Evolutionary conservation across 2,797 vertebrate species (phyloP).

Genomic region (Sebastes matsubarae): DNA sequence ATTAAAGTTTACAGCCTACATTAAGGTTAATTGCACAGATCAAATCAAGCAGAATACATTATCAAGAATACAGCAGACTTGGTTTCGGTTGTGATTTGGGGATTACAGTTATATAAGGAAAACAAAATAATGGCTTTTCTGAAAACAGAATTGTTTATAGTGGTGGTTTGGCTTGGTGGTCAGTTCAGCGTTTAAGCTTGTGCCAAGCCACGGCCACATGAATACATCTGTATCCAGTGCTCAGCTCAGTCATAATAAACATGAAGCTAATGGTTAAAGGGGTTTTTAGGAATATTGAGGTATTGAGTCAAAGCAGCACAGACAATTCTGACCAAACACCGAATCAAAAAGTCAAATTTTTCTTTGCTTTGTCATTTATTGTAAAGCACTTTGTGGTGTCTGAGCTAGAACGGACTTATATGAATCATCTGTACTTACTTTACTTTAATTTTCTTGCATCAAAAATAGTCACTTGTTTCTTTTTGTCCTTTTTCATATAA

Average conservation of each 20-base stretch:
- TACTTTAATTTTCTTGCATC: background rate
- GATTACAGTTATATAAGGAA: background rate
- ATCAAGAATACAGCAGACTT: background rate
- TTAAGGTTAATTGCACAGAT: background rate
- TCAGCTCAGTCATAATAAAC: constrained; percentile 19
- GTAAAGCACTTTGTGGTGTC: background rate
- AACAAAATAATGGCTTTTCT: constrained; percentile 13
- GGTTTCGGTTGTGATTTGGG: background rate
- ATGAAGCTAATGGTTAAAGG: background rate
- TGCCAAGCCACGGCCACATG: constrained; percentile 15
- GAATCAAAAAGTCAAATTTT: background rate
- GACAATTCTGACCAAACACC: background rate
- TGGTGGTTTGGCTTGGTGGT: constrained; percentile 15
- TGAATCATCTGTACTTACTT: background rate
- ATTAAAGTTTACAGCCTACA: background rate
- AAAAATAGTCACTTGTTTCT: background rate
- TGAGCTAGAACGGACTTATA: background rate
- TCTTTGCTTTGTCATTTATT: background rate
- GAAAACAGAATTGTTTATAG: constrained; percentile 4
- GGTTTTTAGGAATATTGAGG: background rate
- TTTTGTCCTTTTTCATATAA: background rate
- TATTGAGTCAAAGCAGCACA: background rate
- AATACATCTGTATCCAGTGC: background rate
- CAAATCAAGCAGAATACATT: background rate
- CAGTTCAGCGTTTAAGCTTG: background rate